Evolutionary conservation across 2,113 vertebrate genomes (phyloP), one percentile per base, ranked within the genome.

Genomic region (Lampris megalopsis): DNA sequence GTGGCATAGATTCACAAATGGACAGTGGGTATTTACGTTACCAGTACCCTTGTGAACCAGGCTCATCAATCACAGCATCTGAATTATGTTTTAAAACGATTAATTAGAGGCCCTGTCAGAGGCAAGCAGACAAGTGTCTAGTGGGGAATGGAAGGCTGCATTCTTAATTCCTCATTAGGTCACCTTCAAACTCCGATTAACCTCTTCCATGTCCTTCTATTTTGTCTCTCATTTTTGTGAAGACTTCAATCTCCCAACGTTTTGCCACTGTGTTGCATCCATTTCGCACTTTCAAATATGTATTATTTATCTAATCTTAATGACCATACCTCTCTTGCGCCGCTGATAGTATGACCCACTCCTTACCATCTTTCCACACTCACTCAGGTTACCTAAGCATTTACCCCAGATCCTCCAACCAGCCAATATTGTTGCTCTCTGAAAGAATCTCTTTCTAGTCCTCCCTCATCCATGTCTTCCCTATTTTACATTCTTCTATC

Each of bases 41-140:
- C 52, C 52, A 42, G 37, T 36, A 6, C 68, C 53, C 49, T 70
- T 54, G 43, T 49, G 43, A 58, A 64, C 59, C 41, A 13, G 13
- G 9, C 43, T 59, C 67, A 77, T 65, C 58, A 61, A 61, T 61
- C 68, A 64, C 13, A 1, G 13, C 38, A 42, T 40, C 69, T 71
- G 48, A 50, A 45, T 43, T 61, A 61, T 61, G 58, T 9, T 65
- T 70, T 61, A 45, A 61, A 41, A 36, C 10, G 62, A 62, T 66
- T 72, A 61, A 79, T 79, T 47, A 40, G 56, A 49, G 35, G 56
- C 24, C 11, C 43, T 38, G 54, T 42, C 11, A 47, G 45, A 59
- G 50, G 24, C 7, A 61, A 11, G 37, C 6, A 11, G 41, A n/a
- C 13, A 6, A 13, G 56, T 9, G 57, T 7, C 9, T 9, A 43